Evolutionary conservation across 2,113 vertebrate species (phyloP).

Genomic region (Cyanoliseus patagonus): DNA sequence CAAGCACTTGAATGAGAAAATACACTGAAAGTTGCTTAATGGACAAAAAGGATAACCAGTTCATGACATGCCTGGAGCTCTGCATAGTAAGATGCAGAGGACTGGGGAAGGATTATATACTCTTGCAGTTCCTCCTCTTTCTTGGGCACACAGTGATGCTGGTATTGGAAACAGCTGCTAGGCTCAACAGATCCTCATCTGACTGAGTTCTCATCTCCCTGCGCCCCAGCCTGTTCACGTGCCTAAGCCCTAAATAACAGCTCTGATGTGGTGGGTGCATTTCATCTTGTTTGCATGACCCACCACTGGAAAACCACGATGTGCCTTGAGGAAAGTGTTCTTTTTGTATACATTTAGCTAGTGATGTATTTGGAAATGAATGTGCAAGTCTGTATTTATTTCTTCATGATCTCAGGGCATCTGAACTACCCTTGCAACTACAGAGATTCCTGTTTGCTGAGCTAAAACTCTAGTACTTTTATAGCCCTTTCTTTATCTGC

Average conservation of each 20-base stretch:
- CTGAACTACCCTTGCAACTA: background rate
- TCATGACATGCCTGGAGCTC: background rate
- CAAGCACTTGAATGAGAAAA: background rate
- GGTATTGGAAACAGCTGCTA: background rate
- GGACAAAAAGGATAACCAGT: background rate
- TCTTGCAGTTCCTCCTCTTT: background rate
- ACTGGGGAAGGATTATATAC: background rate
- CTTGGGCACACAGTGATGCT: background rate
- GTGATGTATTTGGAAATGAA: background rate
- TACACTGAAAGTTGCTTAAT: background rate
- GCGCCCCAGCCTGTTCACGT: fast-evolving
- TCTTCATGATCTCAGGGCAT: background rate
- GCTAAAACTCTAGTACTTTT: background rate
- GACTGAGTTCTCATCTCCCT: background rate
- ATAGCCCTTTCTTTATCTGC: background rate
- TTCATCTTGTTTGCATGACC: background rate
- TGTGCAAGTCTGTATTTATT: background rate
- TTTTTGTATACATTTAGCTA: background rate
- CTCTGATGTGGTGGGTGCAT: background rate
- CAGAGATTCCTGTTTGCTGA: background rate
- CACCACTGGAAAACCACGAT: background rate
- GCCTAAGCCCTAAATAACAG: background rate
- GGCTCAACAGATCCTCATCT: background rate
- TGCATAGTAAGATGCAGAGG: background rate
- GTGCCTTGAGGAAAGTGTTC: background rate